Evolutionary conservation across 2,797 vertebrate species (phyloP).

Genomic region (Phaenicophaeus curvirostris): DNA sequence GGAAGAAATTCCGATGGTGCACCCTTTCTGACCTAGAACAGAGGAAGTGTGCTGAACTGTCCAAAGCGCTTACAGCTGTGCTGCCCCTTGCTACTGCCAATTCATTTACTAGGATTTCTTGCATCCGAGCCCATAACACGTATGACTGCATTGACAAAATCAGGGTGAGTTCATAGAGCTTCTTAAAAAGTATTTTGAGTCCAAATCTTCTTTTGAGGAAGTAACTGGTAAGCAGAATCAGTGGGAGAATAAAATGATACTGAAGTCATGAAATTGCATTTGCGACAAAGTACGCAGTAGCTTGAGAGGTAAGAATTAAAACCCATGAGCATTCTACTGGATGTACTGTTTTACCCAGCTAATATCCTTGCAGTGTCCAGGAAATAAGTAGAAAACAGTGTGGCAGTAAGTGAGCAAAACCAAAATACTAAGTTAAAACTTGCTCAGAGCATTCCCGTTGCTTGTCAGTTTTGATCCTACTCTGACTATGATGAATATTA

Average conservation of each 20-base stretch:
- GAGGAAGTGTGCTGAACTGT: conserved; percentile 89
- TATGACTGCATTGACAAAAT: conserved; percentile 88
- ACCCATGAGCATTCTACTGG: neutral
- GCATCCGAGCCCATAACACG: conserved; percentile 84
- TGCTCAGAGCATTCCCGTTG: neutral
- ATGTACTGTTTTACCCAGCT: neutral
- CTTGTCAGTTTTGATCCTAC: neutral
- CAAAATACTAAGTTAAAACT: neutral
- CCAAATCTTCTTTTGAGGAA: neutral
- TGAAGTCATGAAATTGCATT: neutral
- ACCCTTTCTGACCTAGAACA: conserved; percentile 88
- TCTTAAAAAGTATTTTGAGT: neutral
- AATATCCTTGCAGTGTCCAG: neutral
- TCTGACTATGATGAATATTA: neutral
- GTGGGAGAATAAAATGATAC: neutral
- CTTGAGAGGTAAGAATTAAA: neutral
- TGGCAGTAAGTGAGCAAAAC: neutral
- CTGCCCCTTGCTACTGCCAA: conserved; percentile 69
- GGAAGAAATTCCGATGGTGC: conserved; percentile 94
- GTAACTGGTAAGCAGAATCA: neutral
- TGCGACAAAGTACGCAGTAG: neutral
- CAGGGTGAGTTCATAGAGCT: conserved; percentile 77
- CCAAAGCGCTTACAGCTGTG: conserved; percentile 80
- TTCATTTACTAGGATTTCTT: conserved; percentile 84
- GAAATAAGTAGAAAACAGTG: neutral